A percentile compares a stretch with the other conserved stretches of the same genome.
phyloP scores from a whole-genome alignment of 2,113 vertebrate species.

The Anhinga anhinga region DNA sequence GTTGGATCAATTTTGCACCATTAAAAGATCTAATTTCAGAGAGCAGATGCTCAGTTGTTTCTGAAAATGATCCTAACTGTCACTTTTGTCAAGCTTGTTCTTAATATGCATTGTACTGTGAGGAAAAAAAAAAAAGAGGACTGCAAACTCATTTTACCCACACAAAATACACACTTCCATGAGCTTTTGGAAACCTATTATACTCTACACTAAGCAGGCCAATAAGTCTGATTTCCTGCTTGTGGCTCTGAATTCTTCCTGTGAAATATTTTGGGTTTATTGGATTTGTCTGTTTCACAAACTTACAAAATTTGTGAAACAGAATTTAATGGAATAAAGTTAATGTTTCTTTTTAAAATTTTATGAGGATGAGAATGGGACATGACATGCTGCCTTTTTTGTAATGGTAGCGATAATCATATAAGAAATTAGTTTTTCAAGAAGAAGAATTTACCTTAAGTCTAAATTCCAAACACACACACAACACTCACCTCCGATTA shows the following conservation, averaged over 20 bases:
- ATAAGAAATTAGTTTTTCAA: not conserved
- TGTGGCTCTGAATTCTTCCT: not conserved
- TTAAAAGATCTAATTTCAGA: conserved; percentile 2
- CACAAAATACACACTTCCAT: not conserved
- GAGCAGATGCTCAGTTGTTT: not conserved
- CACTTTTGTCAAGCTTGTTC: not conserved
- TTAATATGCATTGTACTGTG: not conserved
- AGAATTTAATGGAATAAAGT: not conserved
- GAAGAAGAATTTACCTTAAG: not conserved
- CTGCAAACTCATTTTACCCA: not conserved
- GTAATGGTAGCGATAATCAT: not conserved
- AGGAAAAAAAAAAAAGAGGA: too few relatives aligned
- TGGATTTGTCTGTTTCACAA: not conserved
- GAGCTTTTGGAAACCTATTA: not conserved
- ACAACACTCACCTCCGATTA: not conserved
- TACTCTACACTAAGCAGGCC: not conserved
- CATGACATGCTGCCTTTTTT: not conserved
- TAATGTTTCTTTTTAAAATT: not conserved
- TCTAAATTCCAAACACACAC: not conserved
- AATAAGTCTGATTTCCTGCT: not conserved
- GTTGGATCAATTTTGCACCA: not conserved
- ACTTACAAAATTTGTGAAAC: not conserved
- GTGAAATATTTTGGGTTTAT: not conserved
- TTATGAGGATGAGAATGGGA: not conserved
- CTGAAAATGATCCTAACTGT: not conserved